Conservation (phyloP, 2,888 invertebrate genomes). For the Venustoraphidia nigricollis region DNA sequence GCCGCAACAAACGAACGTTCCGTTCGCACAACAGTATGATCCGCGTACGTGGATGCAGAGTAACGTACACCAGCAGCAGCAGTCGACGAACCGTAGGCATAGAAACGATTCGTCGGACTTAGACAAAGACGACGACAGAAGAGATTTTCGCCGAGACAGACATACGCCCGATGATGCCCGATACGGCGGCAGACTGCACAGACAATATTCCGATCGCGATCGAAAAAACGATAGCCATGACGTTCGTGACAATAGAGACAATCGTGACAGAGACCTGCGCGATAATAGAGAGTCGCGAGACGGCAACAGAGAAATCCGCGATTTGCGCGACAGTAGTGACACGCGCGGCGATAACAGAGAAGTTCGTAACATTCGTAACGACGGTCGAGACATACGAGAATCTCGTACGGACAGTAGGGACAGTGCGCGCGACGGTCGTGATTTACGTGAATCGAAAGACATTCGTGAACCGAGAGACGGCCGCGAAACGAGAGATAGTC, state of each 20-base stretch:
- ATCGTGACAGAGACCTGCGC: conserved; percentile 13
- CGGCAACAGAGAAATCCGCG: conserved; percentile 23
- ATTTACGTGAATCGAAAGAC: no score
- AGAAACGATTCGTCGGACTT: conserved; percentile 13
- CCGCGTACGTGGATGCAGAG: conserved; percentile 15
- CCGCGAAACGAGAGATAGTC: conserved; percentile 7
- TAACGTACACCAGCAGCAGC: conserved; percentile 2
- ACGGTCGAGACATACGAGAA: conserved; percentile 5
- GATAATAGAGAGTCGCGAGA: conserved; percentile 24
- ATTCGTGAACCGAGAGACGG: no score
- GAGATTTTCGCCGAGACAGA: conserved; percentile 16
- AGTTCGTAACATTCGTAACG: conserved; percentile 8
- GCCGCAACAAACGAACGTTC: conserved; percentile 11
- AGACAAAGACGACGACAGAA: conserved; percentile 19
- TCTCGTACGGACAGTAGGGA: no score
- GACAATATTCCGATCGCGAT: conserved; percentile 7
- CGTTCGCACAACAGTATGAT: conserved; percentile 20
- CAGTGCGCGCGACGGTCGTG: no score
- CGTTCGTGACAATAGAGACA: conserved; percentile 17
- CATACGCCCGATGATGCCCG: conserved; percentile 14
- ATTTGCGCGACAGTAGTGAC: conserved; percentile 22
- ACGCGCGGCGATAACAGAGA: conserved; percentile 21
- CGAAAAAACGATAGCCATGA: conserved; percentile 21
- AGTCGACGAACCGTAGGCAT: conserved; percentile 3
- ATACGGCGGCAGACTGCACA: conserved; percentile 19